phyloP scores from a whole-genome alignment of 2,888 invertebrate species.

The Philhelius pedissequus region DNA sequence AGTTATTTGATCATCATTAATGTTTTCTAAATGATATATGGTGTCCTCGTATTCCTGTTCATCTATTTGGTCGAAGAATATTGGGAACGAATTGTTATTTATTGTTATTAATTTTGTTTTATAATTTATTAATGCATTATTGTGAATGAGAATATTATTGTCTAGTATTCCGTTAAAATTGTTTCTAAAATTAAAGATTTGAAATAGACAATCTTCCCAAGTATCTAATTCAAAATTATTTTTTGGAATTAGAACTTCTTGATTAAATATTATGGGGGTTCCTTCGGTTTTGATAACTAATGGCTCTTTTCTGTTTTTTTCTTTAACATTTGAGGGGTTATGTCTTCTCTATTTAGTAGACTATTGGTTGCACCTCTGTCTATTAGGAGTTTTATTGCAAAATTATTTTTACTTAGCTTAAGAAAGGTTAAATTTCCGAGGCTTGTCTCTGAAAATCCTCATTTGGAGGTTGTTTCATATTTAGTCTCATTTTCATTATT shows the following conservation, averaged over 20 bases:
- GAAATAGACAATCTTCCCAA: no score
- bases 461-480: not conserved
- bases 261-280: slow-evolving; percentile 72
- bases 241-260: slow-evolving; percentile 25
- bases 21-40: no score
- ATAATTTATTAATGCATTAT: not conserved
- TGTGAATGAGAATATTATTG: not conserved
- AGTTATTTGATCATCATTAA: no score
- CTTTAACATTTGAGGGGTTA: not conserved
- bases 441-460: not conserved
- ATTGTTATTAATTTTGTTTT: not conserved
- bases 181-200: no score
- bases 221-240: not conserved
- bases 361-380: not conserved
- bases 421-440: not conserved
- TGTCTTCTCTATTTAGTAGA: not conserved
- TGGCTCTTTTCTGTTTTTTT: not conserved
- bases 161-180: not conserved
- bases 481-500: not conserved
- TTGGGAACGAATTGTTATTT: no score
- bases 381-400: not conserved
- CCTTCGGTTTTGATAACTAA: not conserved
- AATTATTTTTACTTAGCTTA: not conserved
- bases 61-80: no score
- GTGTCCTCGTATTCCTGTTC: no score